Evolutionary conservation across 2,888 invertebrate genomes (phyloP).

Genomic region (Tolmerus cingulatus): DNA sequence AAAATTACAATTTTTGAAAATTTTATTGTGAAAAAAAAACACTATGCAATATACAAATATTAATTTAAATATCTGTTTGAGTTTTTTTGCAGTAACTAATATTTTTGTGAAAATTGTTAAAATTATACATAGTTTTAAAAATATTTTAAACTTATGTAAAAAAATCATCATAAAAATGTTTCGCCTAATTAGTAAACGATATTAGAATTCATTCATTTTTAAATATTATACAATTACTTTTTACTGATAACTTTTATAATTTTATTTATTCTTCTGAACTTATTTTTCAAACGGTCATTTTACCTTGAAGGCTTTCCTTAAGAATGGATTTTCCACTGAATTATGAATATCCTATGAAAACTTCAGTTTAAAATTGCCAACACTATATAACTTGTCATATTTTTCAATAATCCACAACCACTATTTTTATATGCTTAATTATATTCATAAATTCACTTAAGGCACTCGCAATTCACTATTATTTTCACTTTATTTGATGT

Average conservation of each 20-base stretch:
- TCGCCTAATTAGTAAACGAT: neutral
- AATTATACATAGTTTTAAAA: too few species aligned
- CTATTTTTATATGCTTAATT: neutral
- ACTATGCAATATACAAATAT: too few species aligned
- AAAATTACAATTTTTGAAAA: too few species aligned
- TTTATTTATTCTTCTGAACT: neutral
- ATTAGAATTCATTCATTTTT: neutral
- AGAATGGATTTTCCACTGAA: neutral
- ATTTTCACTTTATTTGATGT: neutral
- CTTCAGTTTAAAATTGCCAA: neutral
- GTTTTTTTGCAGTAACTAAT: too few species aligned
- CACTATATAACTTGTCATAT: neutral
- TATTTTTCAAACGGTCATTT: neutral
- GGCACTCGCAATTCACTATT: neutral
- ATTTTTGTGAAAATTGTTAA: too few species aligned
- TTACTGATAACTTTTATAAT: neutral
- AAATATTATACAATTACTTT: neutral
- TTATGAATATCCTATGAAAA: neutral
- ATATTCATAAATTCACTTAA: neutral
- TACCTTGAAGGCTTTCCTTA: neutral
- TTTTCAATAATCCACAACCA: neutral
- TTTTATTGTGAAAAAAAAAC: too few species aligned
- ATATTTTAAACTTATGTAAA: too few species aligned
- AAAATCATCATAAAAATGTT: neutral
- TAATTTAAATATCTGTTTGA: too few species aligned